Conservation (phyloP, 2,797 vertebrate species). For the Peromyscus nudipes region DNA sequence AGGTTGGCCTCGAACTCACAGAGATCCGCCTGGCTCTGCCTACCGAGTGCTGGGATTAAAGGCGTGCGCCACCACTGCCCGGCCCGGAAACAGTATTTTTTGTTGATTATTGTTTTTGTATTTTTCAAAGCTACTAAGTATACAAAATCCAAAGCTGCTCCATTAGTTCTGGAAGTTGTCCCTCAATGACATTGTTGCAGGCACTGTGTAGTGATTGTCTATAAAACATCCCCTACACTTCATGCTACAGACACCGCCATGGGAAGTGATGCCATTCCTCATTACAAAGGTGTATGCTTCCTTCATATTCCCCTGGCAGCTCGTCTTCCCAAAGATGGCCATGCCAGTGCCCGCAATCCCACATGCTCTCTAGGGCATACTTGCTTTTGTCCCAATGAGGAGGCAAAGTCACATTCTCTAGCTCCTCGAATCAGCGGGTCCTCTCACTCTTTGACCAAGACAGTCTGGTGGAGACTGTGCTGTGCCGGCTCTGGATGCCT, state of each 20-base stretch:
- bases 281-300: neutral
- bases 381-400: neutral
- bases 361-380: neutral
- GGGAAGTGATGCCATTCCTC: neutral
- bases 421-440: neutral
- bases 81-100: neutral
- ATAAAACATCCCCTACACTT: neutral
- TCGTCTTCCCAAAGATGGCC: conserved; percentile 1
- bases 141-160: neutral
- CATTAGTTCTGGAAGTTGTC: neutral
- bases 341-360: neutral
- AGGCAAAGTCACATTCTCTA: neutral
- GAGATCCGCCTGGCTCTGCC: too few relatives aligned
- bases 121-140: neutral
- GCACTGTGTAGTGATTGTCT: neutral
- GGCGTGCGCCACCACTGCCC: too few relatives aligned
- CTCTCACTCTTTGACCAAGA: neutral
- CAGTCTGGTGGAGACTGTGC: neutral
- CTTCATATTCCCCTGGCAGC: neutral
- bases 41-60: too few relatives aligned
- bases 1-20: too few relatives aligned
- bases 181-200: neutral
- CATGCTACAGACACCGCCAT: neutral
- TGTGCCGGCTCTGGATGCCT: neutral
- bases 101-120: neutral